Conservation (phyloP, 1,140 invertebrate species). For the Drosophila bifasciata region DNA sequence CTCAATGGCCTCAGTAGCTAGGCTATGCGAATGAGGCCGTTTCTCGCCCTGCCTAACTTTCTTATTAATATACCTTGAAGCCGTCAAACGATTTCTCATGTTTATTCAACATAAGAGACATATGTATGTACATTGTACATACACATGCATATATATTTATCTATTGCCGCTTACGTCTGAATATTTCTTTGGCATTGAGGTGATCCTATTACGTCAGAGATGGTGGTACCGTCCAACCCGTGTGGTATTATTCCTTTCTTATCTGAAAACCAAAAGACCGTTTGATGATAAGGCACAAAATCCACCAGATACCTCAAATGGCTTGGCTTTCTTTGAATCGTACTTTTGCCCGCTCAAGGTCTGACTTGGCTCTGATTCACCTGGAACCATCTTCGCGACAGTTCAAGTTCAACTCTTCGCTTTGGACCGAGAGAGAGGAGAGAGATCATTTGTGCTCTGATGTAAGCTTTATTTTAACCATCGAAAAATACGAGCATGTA, state of each 20-base stretch:
- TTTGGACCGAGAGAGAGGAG: neutral
- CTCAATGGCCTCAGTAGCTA: too few relatives aligned
- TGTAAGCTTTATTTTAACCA: neutral
- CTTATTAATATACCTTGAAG: neutral
- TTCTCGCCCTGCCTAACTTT: too few relatives aligned
- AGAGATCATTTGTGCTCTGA: constrained; percentile 6
- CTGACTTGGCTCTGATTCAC: constrained; percentile 23
- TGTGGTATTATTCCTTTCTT: constrained; percentile 5
- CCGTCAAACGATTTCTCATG: constrained; percentile 26
- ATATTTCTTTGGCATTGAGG: constrained; percentile 18
- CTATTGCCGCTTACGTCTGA: constrained; percentile 11
- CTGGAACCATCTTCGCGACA: neutral
- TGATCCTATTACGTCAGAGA: constrained; percentile 31
- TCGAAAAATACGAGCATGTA: neutral
- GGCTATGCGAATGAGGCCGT: too few relatives aligned
- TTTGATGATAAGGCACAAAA: constrained; percentile 14
- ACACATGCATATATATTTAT: constrained; percentile 13
- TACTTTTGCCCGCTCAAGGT: constrained; percentile 12
- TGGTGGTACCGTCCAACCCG: neutral
- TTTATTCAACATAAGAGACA: constrained; percentile 39
- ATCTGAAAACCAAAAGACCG: constrained; percentile 4
- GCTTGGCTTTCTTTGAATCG: constrained; percentile 8
- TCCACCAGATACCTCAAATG: constrained; percentile 16
- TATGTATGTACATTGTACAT: constrained; percentile 5
- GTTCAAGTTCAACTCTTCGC: constrained; percentile 15